Conservation (phyloP, 1,140 invertebrate species). For the Papilio helenus region DNA sequence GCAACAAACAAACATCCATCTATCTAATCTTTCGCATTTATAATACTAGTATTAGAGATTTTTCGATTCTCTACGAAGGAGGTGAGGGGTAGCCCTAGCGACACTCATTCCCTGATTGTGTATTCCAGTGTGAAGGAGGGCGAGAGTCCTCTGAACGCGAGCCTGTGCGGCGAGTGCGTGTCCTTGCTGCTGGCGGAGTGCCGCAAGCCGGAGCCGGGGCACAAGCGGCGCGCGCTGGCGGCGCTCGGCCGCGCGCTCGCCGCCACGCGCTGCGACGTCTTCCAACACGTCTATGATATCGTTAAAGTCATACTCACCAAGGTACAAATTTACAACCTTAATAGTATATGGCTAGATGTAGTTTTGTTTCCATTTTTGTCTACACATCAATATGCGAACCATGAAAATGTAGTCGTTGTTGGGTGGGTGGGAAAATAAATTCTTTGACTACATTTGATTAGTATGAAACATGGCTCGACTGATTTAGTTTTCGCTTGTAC, state of each 20-base stretch:
- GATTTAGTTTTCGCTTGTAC: too few relatives aligned
- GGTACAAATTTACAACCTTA: constrained; percentile 55
- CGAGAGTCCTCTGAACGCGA: constrained; percentile 65
- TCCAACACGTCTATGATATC: constrained; percentile 91
- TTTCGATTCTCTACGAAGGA: too few relatives aligned
- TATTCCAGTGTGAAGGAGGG: constrained; percentile 69
- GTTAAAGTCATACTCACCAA: constrained; percentile 86
- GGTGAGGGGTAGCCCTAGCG: too few relatives aligned
- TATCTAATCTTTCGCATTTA: too few relatives aligned
- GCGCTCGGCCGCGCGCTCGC: constrained; percentile 90
- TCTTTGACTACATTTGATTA: not conserved
- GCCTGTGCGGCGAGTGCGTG: constrained; percentile 78
- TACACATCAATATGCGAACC: too few relatives aligned
- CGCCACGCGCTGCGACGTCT: constrained; percentile 88
- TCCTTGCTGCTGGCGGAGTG: constrained; percentile 91
- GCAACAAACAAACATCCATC: too few relatives aligned
- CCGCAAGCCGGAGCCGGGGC: constrained; percentile 89
- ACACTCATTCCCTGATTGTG: too few relatives aligned
- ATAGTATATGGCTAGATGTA: too few relatives aligned
- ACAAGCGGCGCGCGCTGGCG: constrained; percentile 89
- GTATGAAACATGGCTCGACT: too few relatives aligned
- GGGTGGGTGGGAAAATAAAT: too few relatives aligned
- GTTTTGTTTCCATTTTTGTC: too few relatives aligned
- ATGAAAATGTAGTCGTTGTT: constrained; percentile 47
- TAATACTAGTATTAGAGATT: too few relatives aligned